Evolutionary conservation across 2,113 vertebrate genomes (phyloP).

Genomic region (Gavialis gangeticus): DNA sequence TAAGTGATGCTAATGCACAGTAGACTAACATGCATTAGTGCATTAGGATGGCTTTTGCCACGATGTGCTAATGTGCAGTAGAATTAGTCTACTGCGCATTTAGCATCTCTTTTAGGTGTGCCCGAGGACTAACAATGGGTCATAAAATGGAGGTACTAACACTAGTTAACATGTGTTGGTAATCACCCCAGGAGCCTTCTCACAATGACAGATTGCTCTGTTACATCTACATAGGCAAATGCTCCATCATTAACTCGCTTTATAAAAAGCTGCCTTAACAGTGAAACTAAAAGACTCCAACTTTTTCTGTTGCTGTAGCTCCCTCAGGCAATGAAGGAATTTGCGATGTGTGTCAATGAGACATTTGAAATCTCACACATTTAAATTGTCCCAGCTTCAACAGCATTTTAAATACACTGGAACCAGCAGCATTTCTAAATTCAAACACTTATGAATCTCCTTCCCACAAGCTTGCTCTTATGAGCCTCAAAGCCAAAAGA

Average conservation of each 20-base stretch:
- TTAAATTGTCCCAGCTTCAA: slow-evolving; percentile 72
- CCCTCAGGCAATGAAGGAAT: slow-evolving; percentile 77
- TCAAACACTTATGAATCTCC: slow-evolving; percentile 67
- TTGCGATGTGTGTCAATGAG: slow-evolving; percentile 77
- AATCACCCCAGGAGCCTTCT: slow-evolving; percentile 68
- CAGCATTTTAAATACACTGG: slow-evolving; percentile 78
- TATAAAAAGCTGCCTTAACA: slow-evolving; percentile 62
- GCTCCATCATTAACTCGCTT: slow-evolving; percentile 72
- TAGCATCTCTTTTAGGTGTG: too few species aligned
- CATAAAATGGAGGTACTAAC: slow-evolving; percentile 30
- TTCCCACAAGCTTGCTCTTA: slow-evolving; percentile 68
- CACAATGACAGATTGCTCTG: slow-evolving; percentile 71
- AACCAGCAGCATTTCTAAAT: slow-evolving; percentile 71
- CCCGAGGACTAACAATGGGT: background rate
- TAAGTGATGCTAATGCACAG: too few species aligned
- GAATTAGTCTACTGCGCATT: background rate
- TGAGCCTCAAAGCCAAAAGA: slow-evolving; percentile 61
- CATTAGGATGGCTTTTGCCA: too few species aligned
- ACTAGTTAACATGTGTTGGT: slow-evolving; percentile 50
- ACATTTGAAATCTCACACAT: slow-evolving; percentile 80
- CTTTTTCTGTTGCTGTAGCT: slow-evolving; percentile 68
- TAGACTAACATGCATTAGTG: too few species aligned
- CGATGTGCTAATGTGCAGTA: too few species aligned
- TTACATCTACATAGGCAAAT: slow-evolving; percentile 69
- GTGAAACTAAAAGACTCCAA: slow-evolving; percentile 69